Base-by-base conservation (phyloP, 2,797 vertebrate genomes). In the Sebastes alutus region DNA sequence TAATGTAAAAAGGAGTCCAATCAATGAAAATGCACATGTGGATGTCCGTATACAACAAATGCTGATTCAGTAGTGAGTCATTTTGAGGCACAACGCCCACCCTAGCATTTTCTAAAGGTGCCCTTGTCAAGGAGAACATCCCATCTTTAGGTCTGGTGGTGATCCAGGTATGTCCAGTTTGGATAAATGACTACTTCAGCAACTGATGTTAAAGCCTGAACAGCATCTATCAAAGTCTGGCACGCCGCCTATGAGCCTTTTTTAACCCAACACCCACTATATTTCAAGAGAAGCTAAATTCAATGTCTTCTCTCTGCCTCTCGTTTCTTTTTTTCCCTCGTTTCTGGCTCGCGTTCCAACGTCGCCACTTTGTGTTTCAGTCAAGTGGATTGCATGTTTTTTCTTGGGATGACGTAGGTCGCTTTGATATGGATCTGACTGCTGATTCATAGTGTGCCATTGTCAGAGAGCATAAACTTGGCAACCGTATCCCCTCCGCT, bases 211-310 rank as follows among this genome's bases (percentile, higher is more conserved):
- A 87, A 81, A 90, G 81, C 87, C 85, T 75, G 78, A 84, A 73
- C 85, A 82, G 80, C 90, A 93, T 94, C 90, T 89, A 89, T 94
- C 92, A 92, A 84, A 88, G 90, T 92, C 90, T 94, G 89, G 91
- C 93, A 67, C 33, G 3, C 20, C 89, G 87, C 91, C 92, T 59
- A 16, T 46, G 72, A 91, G 81, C 82, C 87, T 83, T 88, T 90
- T 92, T 88, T 69, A 88, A 90, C 84, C 80, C 65, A 76, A 74
- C 85, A 66, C 81, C 69, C 70, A 88, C 88, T 60, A 73, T 77
- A 87, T 92, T 90, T 92, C 81, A 85, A 83, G 68, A 75, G 38
- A 75, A 72, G 71, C 62, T 80, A 72, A 80, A 88, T 88, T 80
- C 38, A 38, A 25, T 64, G 32, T 69, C 35, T 81, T 80, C 77